Conservation (phyloP, 53 echinoderm and acorn worm species). For the Actinopyga echinites region DNA sequence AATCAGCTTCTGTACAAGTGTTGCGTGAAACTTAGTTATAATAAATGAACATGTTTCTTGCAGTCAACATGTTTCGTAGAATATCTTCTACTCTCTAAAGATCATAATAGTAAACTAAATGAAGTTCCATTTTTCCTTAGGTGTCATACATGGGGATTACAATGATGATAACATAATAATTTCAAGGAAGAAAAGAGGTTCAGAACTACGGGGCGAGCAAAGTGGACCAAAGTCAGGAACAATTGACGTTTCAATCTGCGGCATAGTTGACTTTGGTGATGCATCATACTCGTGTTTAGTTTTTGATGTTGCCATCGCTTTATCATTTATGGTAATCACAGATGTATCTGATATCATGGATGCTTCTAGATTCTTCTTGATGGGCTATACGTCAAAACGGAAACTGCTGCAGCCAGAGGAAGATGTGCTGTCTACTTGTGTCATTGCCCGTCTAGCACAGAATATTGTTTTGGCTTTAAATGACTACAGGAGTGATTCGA, state of each 20-base stretch:
- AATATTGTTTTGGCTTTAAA: constrained; percentile 50
- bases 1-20: no score
- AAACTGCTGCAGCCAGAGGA: constrained; percentile 43
- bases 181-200: not conserved
- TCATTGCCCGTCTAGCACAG: constrained; percentile 30
- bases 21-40: no score
- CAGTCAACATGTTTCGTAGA: no score
- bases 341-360: constrained; percentile 36
- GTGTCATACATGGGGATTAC: constrained; percentile 70
- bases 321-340: constrained; percentile 48
- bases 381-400: constrained; percentile 45
- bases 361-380: constrained; percentile 52
- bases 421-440: constrained; percentile 42
- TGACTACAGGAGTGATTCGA: constrained; percentile 35
- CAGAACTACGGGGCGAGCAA: not conserved
- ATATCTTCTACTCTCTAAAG: not conserved
- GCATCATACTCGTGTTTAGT: constrained; percentile 42
- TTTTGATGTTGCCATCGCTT: constrained; percentile 56
- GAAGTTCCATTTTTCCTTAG: constrained; percentile 27
- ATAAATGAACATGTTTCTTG: no score
- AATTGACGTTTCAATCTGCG: constrained; percentile 27
- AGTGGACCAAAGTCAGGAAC: not conserved
- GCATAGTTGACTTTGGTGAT: constrained; percentile 63
- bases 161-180: constrained; percentile 64
- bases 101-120: not conserved